Evolutionary conservation across 1,140 invertebrate genomes (phyloP), one percentile per base, ranked within the genome.

Genomic region (Macrosteles quadrilineatus): DNA sequence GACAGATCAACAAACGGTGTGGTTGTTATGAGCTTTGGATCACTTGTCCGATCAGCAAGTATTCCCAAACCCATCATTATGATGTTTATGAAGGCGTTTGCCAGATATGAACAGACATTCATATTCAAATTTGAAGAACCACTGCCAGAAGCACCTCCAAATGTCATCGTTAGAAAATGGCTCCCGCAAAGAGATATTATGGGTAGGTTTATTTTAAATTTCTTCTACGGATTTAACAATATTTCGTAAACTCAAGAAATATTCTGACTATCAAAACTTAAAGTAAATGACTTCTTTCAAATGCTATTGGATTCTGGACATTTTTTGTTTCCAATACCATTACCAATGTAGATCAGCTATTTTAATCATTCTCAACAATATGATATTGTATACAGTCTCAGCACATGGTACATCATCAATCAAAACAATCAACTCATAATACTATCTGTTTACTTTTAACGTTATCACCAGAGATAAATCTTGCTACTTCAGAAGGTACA

Each of bases 41-140:
- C 81, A 2, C 76, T 83, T 31, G 78, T 85, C 55, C 80, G 82
- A 70, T 75, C 80, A 2, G 77, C 81, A 32, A 75, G 80, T 62
- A 75, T 87, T 0, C 74, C 81, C 0, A 68, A 72, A 53, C 75
- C 79, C 11, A 73, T 81, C 31, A 70, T 80, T 21, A 70, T 82
- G 67, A 80, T 76, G 9, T 73, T 86, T 36, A 70, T 82, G 0
- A 79, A 82, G 53, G 79, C 78, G 17, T 85, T 86, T 69, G 69
- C 78, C n/a, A 81, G 83, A 71, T 71, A 87, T 17, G 81, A 83
- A 27, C 82, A 81, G 68, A 80, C 81, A 65, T 80, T 88, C 11
- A 73, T 88, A n/a, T 87, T 85, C 84, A 87, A 86, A 76, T 86
- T 83, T 72, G 83, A 83, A 62, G 81, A 83, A 27, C 80, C 81